A percentile compares a stretch with the other conserved stretches of the same genome.
Evolutionary conservation across 2,888 invertebrate species (phyloP).

Genomic region (Acleris holmiana): DNA sequence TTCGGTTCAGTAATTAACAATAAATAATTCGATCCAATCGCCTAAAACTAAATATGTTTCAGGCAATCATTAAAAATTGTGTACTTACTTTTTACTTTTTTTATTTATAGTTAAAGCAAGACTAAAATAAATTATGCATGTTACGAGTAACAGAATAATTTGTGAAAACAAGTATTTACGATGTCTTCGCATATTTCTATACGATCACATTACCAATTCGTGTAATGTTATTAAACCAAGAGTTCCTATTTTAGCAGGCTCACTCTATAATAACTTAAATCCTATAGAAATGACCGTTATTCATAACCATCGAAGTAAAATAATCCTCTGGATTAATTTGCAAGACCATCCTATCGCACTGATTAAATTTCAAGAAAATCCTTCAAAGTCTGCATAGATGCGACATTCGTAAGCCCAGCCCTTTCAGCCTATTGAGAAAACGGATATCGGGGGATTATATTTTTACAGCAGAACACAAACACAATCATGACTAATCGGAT

Average conservation of each 20-base stretch:
- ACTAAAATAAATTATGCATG: no score
- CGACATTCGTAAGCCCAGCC: constrained; percentile 65
- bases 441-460: constrained; percentile 69
- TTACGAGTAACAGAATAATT: no score
- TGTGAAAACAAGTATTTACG: no score
- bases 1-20: no score
- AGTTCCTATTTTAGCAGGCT: neutral
- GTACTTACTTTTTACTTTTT: no score
- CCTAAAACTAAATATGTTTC: no score
- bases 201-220: neutral
- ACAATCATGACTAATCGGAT: constrained; percentile 83
- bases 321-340: constrained; percentile 71
- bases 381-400: constrained; percentile 61
- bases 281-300: constrained; percentile 16
- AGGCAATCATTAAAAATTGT: no score
- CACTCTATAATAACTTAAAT: neutral
- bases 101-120: no score
- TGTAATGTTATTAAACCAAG: neutral
- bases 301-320: constrained; percentile 56
- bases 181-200: neutral
- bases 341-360: constrained; percentile 59
- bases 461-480: constrained; percentile 78
- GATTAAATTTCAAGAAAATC: constrained; percentile 72
- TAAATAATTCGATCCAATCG: no score
- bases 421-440: constrained; percentile 61